A percentile compares a stretch with the other conserved stretches of the same genome.
phyloP scores from a whole-genome alignment of 2,113 vertebrate genomes.

The cattle (Bos taurus) region DNA sequence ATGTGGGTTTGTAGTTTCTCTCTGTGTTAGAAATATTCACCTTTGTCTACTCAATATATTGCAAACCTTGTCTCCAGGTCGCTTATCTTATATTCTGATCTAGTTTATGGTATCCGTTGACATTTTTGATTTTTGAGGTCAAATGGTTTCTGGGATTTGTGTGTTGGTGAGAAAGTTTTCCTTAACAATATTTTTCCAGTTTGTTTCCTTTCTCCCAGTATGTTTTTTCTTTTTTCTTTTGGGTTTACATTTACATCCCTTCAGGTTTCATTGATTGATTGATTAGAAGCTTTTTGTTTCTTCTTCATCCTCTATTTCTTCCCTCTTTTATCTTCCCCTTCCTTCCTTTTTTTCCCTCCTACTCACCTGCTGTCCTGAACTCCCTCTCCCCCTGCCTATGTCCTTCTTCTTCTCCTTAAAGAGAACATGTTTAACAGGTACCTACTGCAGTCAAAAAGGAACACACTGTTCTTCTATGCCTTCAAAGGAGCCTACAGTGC shows the following conservation, averaged over 20 bases:
- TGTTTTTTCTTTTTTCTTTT: neutral
- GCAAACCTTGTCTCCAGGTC: rapidly evolving
- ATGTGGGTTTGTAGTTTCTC: neutral
- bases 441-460: neutral
- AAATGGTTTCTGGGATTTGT: neutral
- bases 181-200: neutral
- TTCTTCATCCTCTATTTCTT: rapidly evolving
- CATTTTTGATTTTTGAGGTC: neutral
- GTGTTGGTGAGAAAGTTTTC: neutral
- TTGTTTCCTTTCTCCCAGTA: neutral
- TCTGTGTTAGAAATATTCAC: rapidly evolving
- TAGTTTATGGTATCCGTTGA: no score
- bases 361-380: no score
- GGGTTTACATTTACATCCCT: no score
- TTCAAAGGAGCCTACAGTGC: neutral
- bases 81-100: neutral
- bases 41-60: neutral
- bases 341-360: neutral
- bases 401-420: neutral
- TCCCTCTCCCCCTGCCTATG: no score
- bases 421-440: neutral
- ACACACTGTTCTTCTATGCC: neutral
- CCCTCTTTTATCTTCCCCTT: neutral
- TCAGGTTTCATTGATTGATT: neutral
- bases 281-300: neutral